These are phyloP conservation scores for Xiphorhynchus erythropygius DNA, from an alignment of 2,797 vertebrate species.

Conservation along the genomic window DNA sequence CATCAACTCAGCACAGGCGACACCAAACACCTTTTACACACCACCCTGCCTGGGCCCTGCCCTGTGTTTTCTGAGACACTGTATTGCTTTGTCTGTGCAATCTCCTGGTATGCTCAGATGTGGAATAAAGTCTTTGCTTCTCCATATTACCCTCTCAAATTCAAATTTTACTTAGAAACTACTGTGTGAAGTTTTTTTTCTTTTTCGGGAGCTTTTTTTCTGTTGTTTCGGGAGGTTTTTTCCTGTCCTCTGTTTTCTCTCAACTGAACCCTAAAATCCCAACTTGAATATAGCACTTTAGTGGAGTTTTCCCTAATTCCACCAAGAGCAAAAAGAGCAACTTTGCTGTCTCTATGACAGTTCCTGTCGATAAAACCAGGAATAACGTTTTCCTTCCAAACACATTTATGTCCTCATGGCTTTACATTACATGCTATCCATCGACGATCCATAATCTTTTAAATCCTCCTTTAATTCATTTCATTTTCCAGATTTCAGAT, in stretches of 20 bases:
- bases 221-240: background rate
- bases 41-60: background rate
- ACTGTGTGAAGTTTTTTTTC: background rate
- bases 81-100: background rate
- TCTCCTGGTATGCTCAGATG: background rate
- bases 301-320: background rate
- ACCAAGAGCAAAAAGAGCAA: background rate
- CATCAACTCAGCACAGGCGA: background rate
- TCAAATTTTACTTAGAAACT: background rate
- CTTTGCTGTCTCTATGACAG: background rate
- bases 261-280: background rate
- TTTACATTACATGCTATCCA: accelerated
- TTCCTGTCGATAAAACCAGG: background rate
- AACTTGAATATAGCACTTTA: background rate
- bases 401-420: background rate
- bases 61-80: background rate
- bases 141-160: background rate
- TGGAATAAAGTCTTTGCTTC: background rate
- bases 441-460: background rate
- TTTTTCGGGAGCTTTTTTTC: background rate
- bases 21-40: background rate
- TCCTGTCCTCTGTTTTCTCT: background rate
- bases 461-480: background rate
- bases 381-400: background rate
- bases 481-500: background rate